Evolutionary conservation across 2,797 vertebrate species (phyloP).

Genomic region (Anas georgica): DNA sequence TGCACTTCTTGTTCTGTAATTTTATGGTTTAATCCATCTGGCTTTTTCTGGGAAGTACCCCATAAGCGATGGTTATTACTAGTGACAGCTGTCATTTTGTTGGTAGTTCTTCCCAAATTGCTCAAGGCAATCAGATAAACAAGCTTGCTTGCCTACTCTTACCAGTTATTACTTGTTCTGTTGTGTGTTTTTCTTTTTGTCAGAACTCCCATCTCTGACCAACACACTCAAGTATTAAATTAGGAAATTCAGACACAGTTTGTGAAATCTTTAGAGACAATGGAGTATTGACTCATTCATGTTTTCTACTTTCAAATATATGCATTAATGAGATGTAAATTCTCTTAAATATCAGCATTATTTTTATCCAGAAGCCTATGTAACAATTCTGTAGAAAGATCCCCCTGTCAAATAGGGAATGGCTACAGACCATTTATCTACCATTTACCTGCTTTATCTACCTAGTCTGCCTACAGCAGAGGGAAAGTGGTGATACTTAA

Average conservation of each 20-base stretch:
- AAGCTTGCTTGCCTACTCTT: not conserved
- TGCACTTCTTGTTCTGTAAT: not conserved
- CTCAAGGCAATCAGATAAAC: not conserved
- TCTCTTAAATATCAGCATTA: not conserved
- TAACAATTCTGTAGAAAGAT: not conserved
- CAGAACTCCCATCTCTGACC: not conserved
- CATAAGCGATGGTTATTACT: not conserved
- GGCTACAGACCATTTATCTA: not conserved
- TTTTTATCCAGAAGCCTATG: not conserved
- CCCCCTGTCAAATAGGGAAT: not conserved
- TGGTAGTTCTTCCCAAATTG: not conserved
- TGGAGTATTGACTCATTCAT: conserved; percentile 23
- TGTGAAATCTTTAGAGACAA: conserved; percentile 9
- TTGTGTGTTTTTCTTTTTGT: not conserved
- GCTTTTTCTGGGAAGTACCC: not conserved
- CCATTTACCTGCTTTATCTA: not conserved
- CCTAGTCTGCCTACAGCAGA: not conserved
- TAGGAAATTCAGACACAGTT: not conserved
- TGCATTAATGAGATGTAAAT: not conserved
- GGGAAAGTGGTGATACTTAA: not conserved
- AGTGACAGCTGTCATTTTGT: not conserved
- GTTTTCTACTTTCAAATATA: not conserved
- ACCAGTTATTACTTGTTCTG: not conserved
- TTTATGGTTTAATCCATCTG: not conserved
- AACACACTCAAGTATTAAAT: not conserved